These are phyloP conservation scores for Caenorhabditis latens DNA, from an alignment of 1,140 invertebrate species.

Conservation along the genomic window DNA sequence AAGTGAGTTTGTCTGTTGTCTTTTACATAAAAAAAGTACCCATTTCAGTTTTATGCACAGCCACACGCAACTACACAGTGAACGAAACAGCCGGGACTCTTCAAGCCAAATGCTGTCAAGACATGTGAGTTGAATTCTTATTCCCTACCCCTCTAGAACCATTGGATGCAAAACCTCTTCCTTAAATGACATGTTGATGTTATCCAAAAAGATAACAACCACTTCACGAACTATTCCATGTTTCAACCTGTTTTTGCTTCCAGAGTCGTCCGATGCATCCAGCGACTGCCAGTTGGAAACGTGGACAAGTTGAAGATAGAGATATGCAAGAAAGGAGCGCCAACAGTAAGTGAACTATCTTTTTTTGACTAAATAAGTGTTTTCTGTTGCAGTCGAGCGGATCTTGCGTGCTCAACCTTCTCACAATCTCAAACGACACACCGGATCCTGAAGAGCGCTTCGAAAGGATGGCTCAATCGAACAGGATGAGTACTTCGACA, in stretches of 20 bases:
- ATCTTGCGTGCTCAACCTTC: not conserved
- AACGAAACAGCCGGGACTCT: conserved; percentile 13
- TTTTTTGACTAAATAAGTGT: not conserved
- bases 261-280: conserved; percentile 26
- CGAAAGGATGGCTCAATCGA: not conserved
- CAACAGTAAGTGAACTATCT: not conserved
- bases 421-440: not conserved
- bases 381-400: not conserved
- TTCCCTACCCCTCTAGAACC: not conserved
- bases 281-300: conserved; percentile 9
- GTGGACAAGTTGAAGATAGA: conserved; percentile 35
- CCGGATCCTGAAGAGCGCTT: not conserved
- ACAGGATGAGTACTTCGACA: not conserved
- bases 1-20: not conserved
- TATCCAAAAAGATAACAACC: no score
- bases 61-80: conserved; percentile 8
- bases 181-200: no score
- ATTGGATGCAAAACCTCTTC: not conserved
- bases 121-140: conserved; percentile 5
- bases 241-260: not conserved
- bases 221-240: not conserved
- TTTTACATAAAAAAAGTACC: no score
- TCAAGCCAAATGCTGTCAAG: conserved; percentile 22
- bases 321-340: conserved; percentile 24
- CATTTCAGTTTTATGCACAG: conserved; percentile 12